These are phyloP conservation scores for Globodera rostochiensis DNA, from an alignment of 1,140 invertebrate species.

Conservation along the genomic window DNA sequence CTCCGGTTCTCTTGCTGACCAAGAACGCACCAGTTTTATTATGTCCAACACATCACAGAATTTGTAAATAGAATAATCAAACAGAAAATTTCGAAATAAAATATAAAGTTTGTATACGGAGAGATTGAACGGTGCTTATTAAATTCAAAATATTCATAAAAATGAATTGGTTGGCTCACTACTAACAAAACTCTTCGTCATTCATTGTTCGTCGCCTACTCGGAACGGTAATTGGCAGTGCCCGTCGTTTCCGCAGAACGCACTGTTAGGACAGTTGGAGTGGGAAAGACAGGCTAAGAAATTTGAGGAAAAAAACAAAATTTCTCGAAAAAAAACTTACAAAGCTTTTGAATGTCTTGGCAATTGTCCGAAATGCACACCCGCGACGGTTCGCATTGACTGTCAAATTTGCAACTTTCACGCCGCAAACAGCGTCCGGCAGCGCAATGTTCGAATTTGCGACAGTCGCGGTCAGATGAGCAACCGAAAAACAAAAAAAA, in stretches of 20 bases:
- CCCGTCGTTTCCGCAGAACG: neutral
- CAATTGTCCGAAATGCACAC: neutral
- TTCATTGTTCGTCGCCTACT: neutral
- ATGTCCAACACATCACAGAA: no score
- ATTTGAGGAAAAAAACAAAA: neutral
- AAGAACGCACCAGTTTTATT: no score
- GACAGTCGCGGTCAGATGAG: neutral
- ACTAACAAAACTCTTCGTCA: no score
- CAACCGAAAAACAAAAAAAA: neutral
- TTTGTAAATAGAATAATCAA: no score
- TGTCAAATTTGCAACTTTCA: neutral
- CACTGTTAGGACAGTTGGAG: neutral
- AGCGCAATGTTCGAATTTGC: neutral
- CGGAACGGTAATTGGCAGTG: conserved; percentile 4
- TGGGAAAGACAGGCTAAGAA: conserved; percentile 1
- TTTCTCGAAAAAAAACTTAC: neutral
- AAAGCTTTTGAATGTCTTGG: neutral
- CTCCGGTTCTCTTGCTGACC: no score
- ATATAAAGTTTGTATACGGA: no score
- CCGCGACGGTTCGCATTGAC: neutral
- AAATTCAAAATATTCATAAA: no score
- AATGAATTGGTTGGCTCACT: no score
- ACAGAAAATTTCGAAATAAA: no score
- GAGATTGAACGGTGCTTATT: no score
- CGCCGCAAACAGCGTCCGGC: neutral